Evolutionary conservation across 2,888 invertebrate genomes (phyloP).

Genomic region (Drosophila nigricruria): DNA sequence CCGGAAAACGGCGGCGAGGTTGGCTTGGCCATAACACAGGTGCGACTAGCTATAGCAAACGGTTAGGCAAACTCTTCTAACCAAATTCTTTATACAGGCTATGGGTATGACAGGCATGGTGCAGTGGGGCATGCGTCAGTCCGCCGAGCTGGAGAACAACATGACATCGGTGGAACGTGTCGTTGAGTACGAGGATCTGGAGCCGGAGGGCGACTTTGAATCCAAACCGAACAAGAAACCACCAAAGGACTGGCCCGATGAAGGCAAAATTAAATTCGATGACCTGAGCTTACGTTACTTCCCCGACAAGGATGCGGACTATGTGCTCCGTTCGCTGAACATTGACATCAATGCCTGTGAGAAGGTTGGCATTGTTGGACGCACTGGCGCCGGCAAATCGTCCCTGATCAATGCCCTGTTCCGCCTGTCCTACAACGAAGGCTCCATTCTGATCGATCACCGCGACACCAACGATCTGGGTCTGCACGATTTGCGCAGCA

Average conservation of each 20-base stretch:
- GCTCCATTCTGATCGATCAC: slow-evolving; percentile 92
- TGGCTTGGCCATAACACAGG: slow-evolving; percentile 90
- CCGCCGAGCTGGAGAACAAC: slow-evolving; percentile 94
- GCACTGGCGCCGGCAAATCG: slow-evolving; percentile 91
- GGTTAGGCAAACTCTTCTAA: neutral
- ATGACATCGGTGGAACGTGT: slow-evolving; percentile 96
- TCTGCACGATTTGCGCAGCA: slow-evolving; percentile 90
- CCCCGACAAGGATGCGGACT: slow-evolving; percentile 87
- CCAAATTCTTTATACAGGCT: slow-evolving; percentile 85
- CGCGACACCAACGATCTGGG: slow-evolving; percentile 90
- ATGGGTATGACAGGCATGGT: slow-evolving; percentile 90
- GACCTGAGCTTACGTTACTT: slow-evolving; percentile 91
- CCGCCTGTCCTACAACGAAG: slow-evolving; percentile 92
- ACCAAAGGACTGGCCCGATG: slow-evolving; percentile 90
- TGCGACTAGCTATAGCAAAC: neutral
- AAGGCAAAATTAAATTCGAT: slow-evolving; percentile 89
- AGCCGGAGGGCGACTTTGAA: slow-evolving; percentile 87
- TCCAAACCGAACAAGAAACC: slow-evolving; percentile 89
- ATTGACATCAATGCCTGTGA: slow-evolving; percentile 88
- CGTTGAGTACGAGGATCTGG: slow-evolving; percentile 88
- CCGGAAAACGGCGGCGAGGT: slow-evolving; percentile 90
- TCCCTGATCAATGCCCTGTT: slow-evolving; percentile 90
- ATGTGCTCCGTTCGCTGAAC: slow-evolving; percentile 90
- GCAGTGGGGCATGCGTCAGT: slow-evolving; percentile 95
- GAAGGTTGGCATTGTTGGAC: slow-evolving; percentile 90